Evolutionary conservation across 2,888 invertebrate species (phyloP).

Genomic region (Dascillus cervinus): DNA sequence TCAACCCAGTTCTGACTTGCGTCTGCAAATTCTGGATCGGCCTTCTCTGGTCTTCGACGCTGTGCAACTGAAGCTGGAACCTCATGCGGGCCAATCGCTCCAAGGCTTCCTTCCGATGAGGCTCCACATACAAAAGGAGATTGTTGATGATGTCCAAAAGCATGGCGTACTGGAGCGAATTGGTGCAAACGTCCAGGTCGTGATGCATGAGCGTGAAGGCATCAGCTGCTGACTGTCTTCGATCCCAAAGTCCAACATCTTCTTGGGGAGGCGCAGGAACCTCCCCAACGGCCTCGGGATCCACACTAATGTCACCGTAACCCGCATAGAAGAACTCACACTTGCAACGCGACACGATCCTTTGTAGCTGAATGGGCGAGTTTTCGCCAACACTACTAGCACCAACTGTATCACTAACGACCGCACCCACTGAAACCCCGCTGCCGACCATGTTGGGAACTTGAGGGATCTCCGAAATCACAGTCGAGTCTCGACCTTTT

Average conservation of each 20-base stretch:
- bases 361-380: constrained; percentile 63
- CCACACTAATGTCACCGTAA: constrained; percentile 76
- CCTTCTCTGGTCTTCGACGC: constrained; percentile 83
- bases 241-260: constrained; percentile 68
- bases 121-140: constrained; percentile 91
- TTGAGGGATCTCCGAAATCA: constrained; percentile 73
- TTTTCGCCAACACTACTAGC: constrained; percentile 56
- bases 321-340: constrained; percentile 97
- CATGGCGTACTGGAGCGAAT: constrained; percentile 92
- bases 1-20: constrained; percentile 65
- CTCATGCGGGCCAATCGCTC: constrained; percentile 87
- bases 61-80: constrained; percentile 87
- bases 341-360: constrained; percentile 94
- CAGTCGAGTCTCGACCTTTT: constrained; percentile 66
- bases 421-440: constrained; percentile 95
- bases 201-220: constrained; percentile 98
- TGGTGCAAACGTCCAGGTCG: constrained; percentile 96
- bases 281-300: constrained; percentile 57
- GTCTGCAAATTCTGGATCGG: constrained; percentile 91
- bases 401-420: constrained; percentile 87
- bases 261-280: constrained; percentile 62
- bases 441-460: constrained; percentile 85
- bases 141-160: constrained; percentile 97
- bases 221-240: constrained; percentile 83
- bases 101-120: constrained; percentile 83